phyloP scores from a whole-genome alignment of 1,140 invertebrate species.

The Babylonia areolata region DNA sequence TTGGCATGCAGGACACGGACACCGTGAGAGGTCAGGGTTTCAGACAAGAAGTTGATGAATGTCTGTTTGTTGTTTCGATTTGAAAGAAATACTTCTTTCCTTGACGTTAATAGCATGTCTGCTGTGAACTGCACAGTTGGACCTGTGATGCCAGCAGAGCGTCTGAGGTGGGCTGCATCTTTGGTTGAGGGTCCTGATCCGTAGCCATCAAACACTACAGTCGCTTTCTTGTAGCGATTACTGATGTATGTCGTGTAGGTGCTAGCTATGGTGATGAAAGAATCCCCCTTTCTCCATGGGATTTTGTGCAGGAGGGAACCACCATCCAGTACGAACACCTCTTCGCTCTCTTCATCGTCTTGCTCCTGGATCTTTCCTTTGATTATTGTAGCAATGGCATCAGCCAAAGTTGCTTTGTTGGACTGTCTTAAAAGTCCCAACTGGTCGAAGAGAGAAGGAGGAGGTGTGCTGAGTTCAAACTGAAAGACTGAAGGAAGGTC shows the following conservation, averaged over 20 bases:
- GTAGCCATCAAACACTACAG: conserved; percentile 27
- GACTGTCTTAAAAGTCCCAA: conserved; percentile 21
- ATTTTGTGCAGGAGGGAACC: background rate
- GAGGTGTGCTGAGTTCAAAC: conserved; percentile 40
- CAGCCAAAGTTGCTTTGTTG: conserved; percentile 18
- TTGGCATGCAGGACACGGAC: conserved; percentile 22
- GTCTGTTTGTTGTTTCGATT: conserved; percentile 50
- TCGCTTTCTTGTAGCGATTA: background rate
- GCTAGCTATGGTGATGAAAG: background rate
- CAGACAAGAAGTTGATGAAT: conserved; percentile 42
- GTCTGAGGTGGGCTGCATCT: background rate
- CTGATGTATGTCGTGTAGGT: background rate
- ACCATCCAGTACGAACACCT: background rate
- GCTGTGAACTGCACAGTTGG: background rate
- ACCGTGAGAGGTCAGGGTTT: conserved; percentile 23
- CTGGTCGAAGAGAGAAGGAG: conserved; percentile 44
- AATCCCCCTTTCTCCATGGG: background rate
- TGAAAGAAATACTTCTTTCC: conserved; percentile 44
- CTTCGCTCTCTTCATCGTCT: background rate
- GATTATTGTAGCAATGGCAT: conserved; percentile 27
- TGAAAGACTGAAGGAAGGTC: background rate
- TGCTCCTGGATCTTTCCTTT: background rate
- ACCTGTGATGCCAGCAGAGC: conserved; percentile 5
- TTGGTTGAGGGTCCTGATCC: conserved; percentile 1
- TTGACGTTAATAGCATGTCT: background rate